phyloP scores from a whole-genome alignment of 1,140 invertebrate genomes.

The Brachystomella parvula region DNA sequence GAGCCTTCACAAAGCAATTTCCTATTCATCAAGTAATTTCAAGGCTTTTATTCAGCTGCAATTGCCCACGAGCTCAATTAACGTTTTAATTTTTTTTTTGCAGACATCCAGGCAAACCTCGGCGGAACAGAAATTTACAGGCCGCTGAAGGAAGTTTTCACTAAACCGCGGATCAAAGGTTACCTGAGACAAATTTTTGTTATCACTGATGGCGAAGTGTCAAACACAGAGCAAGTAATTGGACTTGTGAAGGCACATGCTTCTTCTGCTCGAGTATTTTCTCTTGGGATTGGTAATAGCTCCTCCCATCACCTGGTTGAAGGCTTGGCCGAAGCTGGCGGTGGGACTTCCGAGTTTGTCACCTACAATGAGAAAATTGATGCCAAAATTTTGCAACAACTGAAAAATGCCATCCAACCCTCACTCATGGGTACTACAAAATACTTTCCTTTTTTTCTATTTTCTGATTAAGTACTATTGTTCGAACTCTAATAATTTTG shows the following conservation, averaged over 20 bases:
- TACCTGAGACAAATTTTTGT: slow-evolving; percentile 42
- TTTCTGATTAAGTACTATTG: too few relatives aligned
- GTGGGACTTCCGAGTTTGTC: slow-evolving; percentile 41
- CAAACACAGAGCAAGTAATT: slow-evolving; percentile 39
- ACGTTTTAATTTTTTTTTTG: not conserved
- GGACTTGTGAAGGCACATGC: slow-evolving; percentile 38
- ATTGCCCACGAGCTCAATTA: not conserved
- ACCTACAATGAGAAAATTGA: slow-evolving; percentile 40
- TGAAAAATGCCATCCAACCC: slow-evolving; percentile 43
- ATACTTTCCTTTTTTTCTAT: too few relatives aligned
- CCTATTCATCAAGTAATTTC: not conserved
- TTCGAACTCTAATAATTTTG: too few relatives aligned
- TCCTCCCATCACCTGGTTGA: slow-evolving; percentile 41
- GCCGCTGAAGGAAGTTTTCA: slow-evolving; percentile 41
- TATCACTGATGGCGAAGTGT: slow-evolving; percentile 43
- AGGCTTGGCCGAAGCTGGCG: slow-evolving; percentile 41
- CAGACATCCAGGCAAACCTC: slow-evolving; percentile 38
- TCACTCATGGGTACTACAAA: slow-evolving; percentile 39
- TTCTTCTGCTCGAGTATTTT: slow-evolving; percentile 40
- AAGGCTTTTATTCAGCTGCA: not conserved
- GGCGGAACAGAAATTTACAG: slow-evolving; percentile 43
- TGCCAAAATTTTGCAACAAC: slow-evolving; percentile 40
- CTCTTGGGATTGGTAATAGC: slow-evolving; percentile 42
- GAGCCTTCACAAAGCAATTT: slow-evolving; percentile 1
- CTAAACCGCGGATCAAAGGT: slow-evolving; percentile 32